phyloP scores from a whole-genome alignment of 2,113 vertebrate genomes.

The Lota lota region DNA sequence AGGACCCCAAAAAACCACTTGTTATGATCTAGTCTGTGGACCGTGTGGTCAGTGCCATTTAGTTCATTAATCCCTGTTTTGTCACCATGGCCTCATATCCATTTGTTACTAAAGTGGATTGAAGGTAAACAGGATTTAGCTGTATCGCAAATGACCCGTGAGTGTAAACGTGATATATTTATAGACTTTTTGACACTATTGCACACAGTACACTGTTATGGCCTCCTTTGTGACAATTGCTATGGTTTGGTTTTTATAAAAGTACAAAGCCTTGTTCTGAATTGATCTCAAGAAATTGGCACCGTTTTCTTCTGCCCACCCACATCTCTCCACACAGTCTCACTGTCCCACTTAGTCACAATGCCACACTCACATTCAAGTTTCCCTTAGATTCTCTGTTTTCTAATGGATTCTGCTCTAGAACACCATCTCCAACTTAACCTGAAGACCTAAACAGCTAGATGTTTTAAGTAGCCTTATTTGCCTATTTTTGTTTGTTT shows the following conservation, averaged over 20 bases:
- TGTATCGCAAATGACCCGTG: too few relatives aligned
- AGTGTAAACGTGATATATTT: too few relatives aligned
- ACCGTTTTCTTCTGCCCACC: too few relatives aligned
- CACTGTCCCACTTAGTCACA: not conserved
- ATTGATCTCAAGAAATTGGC: too few relatives aligned
- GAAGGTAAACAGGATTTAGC: conserved; percentile 13
- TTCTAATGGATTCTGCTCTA: conserved; percentile 35
- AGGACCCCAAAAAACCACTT: too few relatives aligned
- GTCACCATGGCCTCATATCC: not conserved
- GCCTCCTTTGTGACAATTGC: too few relatives aligned
- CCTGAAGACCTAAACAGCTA: conserved; percentile 52
- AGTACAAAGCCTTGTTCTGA: too few relatives aligned
- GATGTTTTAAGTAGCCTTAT: conserved; percentile 73
- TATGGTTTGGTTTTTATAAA: too few relatives aligned
- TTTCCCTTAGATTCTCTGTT: conserved; percentile 32
- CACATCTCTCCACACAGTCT: not conserved
- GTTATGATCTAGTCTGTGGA: not conserved
- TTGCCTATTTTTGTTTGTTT: conserved; percentile 76
- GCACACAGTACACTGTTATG: too few relatives aligned
- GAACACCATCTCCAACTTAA: conserved; percentile 51
- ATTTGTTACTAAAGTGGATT: not conserved
- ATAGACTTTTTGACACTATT: too few relatives aligned
- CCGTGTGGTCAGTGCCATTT: not conserved
- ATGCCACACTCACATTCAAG: conserved; percentile 22
- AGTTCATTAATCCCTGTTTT: not conserved